A percentile compares a stretch with the other conserved stretches of the same genome.
These are phyloP conservation scores for Diceros bicornis DNA, from an alignment of 2,797 vertebrate species.

Conservation along the genomic window DNA sequence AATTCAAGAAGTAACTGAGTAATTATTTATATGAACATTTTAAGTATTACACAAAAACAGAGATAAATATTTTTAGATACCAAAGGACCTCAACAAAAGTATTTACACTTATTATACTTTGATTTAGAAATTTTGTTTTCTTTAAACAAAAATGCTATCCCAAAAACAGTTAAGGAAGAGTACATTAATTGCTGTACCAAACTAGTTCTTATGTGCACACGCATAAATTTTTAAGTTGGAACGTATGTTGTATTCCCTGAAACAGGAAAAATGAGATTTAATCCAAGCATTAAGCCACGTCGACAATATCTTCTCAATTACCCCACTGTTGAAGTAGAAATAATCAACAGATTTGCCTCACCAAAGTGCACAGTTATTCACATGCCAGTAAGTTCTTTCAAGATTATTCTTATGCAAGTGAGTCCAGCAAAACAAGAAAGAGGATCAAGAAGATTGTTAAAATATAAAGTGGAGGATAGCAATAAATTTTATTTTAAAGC, in stretches of 20 bases:
- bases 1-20: neutral
- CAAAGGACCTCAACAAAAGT: neutral
- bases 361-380: neutral
- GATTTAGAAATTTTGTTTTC: neutral
- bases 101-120: neutral
- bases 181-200: neutral
- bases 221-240: neutral
- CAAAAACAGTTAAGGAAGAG: neutral
- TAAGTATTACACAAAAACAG: neutral
- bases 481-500: conserved; percentile 18
- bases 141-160: neutral
- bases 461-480: neutral
- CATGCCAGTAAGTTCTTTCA: neutral
- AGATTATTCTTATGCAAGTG: neutral
- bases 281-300: neutral
- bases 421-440: neutral
- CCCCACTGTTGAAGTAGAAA: neutral
- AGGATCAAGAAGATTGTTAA: neutral
- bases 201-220: neutral
- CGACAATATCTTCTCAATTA: neutral
- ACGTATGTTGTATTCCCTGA: neutral
- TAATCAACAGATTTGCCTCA: neutral
- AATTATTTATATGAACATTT: neutral
- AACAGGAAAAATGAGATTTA: neutral
- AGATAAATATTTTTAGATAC: neutral